Percentiles rank a stretch among this genome's conserved stretches.
Conservation (phyloP, 2,113 vertebrate genomes). For the Crotalus horridus region DNA sequence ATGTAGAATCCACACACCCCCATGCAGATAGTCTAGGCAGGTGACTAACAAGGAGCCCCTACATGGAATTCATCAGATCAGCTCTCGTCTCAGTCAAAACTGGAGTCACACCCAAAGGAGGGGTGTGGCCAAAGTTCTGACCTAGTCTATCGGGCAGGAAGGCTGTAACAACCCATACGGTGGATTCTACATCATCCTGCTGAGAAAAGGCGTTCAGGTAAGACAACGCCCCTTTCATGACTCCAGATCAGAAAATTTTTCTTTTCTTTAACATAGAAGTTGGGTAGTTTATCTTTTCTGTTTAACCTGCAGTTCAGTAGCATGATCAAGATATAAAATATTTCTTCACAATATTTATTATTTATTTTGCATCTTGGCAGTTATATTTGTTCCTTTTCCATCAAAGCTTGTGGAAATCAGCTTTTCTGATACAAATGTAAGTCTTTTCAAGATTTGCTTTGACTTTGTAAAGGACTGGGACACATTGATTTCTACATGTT, state of each 20-base stretch:
- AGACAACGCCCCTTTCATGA: not conserved
- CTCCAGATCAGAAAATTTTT: constrained; percentile 15
- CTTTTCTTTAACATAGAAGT: no score
- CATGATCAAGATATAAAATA: constrained; percentile 20
- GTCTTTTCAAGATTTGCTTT: constrained; percentile 45
- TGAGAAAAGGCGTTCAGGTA: no score
- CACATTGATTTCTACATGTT: constrained; percentile 52
- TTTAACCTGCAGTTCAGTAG: not conserved
- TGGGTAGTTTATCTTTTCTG: not conserved
- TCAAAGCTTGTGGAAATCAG: constrained; percentile 53
- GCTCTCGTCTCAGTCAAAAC: no score
- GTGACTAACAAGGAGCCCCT: no score
- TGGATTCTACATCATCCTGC: no score
- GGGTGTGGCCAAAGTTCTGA: no score
- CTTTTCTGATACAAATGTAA: constrained; percentile 62
- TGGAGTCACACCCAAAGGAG: no score
- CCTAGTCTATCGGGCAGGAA: no score
- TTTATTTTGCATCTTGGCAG: constrained; percentile 33
- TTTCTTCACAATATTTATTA: constrained; percentile 27
- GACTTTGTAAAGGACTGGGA: constrained; percentile 49
- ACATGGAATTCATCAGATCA: no score
- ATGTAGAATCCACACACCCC: no score
- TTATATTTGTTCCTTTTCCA: constrained; percentile 31
- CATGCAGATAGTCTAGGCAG: no score
- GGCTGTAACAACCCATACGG: no score